Conservation (phyloP, 92 coral and sea anemone species). For the Palythoa grandiflora region DNA sequence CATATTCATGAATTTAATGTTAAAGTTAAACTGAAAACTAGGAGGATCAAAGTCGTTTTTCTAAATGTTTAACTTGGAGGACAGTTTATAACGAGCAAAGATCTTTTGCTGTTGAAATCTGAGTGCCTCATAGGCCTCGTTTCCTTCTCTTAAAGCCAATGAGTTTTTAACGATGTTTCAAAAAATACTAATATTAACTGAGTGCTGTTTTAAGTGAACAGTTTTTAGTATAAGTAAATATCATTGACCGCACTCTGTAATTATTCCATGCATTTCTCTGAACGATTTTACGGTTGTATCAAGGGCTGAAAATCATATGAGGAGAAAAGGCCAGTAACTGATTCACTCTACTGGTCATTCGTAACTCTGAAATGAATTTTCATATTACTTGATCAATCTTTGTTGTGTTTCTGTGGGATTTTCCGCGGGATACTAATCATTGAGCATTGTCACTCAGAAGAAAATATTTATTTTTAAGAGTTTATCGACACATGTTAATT, state of each 20-base stretch:
- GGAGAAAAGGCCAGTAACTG: not conserved
- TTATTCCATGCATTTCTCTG: not conserved
- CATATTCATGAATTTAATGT: no score
- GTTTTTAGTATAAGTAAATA: not conserved
- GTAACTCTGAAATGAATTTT: not conserved
- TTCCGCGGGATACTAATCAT: conserved; percentile 2
- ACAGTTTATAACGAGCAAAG: not conserved
- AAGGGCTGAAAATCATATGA: not conserved
- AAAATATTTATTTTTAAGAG: conserved; percentile 50
- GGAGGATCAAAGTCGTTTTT: no score
- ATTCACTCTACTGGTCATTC: not conserved
- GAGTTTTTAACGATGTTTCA: not conserved
- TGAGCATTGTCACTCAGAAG: conserved; percentile 16
- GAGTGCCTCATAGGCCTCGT: not conserved
- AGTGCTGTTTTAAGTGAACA: not conserved
- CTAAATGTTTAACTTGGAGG: not conserved
- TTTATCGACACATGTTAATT: conserved; percentile 23
- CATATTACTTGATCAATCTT: no score
- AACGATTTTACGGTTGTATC: not conserved
- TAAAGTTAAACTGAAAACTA: no score
- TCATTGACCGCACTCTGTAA: no score
- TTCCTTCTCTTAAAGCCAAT: not conserved
- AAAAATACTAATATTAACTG: not conserved
- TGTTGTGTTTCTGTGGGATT: conserved; percentile 20
- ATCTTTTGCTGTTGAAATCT: not conserved